Base-by-base conservation (phyloP, 1,140 invertebrate genomes). In the Psilanteris sp. region DNA sequence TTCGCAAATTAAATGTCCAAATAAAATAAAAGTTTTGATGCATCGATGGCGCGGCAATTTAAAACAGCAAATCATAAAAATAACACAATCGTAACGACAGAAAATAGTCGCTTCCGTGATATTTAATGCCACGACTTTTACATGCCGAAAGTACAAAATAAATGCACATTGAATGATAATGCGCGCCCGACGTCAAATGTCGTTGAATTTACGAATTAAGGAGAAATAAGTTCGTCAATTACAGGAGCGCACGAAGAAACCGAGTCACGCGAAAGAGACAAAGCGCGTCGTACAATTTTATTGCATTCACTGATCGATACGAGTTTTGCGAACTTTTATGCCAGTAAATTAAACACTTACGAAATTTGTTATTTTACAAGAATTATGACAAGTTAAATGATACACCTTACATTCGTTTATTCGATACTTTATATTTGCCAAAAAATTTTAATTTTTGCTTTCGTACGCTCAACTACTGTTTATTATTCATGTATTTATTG, bases 131-230 rank as follows among this genome's bases (percentile, higher is more conserved):
- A 41, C 32, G 50, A 39, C 22, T 57, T 67, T 57, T 31, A 32
- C 55, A 46, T 46, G 22, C 15, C 39, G 11, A 55, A 67, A 57
- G 50, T 48, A 68, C 8, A 37, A 34, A 64, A 52, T 66, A 46
- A 57, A 68, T 57, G 64, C 18, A 39, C 64, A 31, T 48, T 57
- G 34, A 68, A 68, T 50, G 46, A 66, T 66, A 66, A 66, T 67
- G 61, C 61, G 29, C 61, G 50, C 29, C 24, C 64, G 22, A 68
- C 43, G 50, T 70, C 54, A 59, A 70, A 59, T 70, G 66, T 70
- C 66, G 66, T 68, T 68, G 64, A 50, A 57, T 57, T 68, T 57
- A 48, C 37, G 64, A 67, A 67, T 67, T 67, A 54, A 46, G 32
- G 50, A 46, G 31, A 46, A 64, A 55, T 55, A 67, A 67, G 62